Percentiles rank a stretch among this genome's conserved stretches.
These are phyloP conservation scores for Piscicola geometra DNA, from an alignment of 2,888 invertebrate genomes.

Conservation along the genomic window DNA sequence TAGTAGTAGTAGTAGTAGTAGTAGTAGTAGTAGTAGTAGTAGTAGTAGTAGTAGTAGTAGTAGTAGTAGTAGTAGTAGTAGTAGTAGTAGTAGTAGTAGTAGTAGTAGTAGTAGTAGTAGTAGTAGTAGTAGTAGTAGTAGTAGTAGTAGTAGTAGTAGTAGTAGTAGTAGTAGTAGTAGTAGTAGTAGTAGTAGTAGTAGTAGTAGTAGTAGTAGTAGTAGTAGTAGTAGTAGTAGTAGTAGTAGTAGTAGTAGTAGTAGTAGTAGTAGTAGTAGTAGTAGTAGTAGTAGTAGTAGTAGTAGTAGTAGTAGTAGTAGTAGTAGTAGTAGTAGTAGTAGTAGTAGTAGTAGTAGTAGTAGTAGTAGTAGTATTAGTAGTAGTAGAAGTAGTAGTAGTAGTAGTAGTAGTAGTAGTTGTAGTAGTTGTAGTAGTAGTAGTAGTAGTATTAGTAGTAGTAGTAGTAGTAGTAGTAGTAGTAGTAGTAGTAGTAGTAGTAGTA, in stretches of 20 bases:
- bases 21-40: conserved; percentile 5
- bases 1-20: conserved; percentile 15
- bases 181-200: conserved; percentile 44
- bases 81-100: conserved; percentile 10
- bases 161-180: conserved; percentile 50
- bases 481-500: too few relatives aligned
- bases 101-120: conserved; percentile 44
- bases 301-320: too few relatives aligned
- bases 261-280: conserved; percentile 46
- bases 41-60: conserved; percentile 9
- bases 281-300: too few relatives aligned
- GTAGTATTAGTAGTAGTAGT: too few relatives aligned
- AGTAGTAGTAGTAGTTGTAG: too few relatives aligned
- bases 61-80: conserved; percentile 36
- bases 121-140: conserved; percentile 34
- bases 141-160: conserved; percentile 38
- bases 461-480: too few relatives aligned
- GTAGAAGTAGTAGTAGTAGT: too few relatives aligned
- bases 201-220: conserved; percentile 54
- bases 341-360: too few relatives aligned
- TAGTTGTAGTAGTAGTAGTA: too few relatives aligned
- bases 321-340: too few relatives aligned
- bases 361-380: too few relatives aligned
- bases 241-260: conserved; percentile 49
- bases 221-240: conserved; percentile 41